These are phyloP conservation scores for Drosophila orena DNA, from an alignment of 1,140 invertebrate genomes.

Conservation along the genomic window DNA sequence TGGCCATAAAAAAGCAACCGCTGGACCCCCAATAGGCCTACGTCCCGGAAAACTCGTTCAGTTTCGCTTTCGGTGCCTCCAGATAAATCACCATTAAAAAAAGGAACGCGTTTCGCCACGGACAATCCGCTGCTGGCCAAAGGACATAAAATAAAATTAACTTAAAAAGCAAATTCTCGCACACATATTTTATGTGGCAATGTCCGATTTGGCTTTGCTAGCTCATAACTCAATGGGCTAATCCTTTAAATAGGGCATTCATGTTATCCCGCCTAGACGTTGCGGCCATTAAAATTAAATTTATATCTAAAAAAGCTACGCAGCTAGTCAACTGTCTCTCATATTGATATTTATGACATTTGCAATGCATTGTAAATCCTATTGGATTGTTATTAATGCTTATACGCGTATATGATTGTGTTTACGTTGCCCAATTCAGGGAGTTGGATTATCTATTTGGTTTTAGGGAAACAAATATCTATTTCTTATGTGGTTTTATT, in stretches of 20 bases:
- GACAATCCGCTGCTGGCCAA: conserved; percentile 19
- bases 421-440: not conserved
- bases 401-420: conserved; percentile 29
- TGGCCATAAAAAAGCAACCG: conserved; percentile 71
- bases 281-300: conserved; percentile 80
- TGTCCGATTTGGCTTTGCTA: conserved; percentile 40
- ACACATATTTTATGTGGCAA: conserved; percentile 72
- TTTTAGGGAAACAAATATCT: not conserved
- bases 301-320: conserved; percentile 61
- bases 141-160: conserved; percentile 82
- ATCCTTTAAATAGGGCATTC: conserved; percentile 84
- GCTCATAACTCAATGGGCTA: conserved; percentile 79
- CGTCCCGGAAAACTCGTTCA: conserved; percentile 22
- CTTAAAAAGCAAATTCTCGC: conserved; percentile 80
- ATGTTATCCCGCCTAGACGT: conserved; percentile 70
- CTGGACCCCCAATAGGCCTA: conserved; percentile 8
- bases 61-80: conserved; percentile 1
- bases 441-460: not conserved
- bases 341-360: conserved; percentile 83
- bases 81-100: conserved; percentile 82
- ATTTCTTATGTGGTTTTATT: no score
- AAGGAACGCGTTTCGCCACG: conserved; percentile 56
- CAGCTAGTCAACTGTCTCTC: conserved; percentile 48
- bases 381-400: conserved; percentile 66
- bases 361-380: conserved; percentile 74